Base-by-base conservation (phyloP, 2,888 invertebrate genomes). In the Heteromyza rotundicornis region DNA sequence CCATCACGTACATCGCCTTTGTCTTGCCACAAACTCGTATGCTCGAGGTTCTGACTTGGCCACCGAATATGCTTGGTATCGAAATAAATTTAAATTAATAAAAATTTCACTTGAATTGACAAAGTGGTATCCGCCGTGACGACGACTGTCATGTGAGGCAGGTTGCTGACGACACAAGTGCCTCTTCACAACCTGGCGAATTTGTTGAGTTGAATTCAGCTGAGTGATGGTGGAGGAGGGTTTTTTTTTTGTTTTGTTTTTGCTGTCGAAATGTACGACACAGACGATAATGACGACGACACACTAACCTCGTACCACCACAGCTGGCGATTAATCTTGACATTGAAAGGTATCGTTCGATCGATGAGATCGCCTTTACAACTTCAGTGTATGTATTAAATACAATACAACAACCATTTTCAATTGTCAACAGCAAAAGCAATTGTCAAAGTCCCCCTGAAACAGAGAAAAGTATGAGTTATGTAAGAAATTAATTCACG, bases 51-150 rank as follows among this genome's bases (percentile, higher is more conserved):
- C n/a, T n/a, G n/a, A n/a, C n/a, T n/a, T n/a, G n/a, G n/a, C n/a
- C n/a, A n/a, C n/a, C n/a, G n/a, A n/a, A n/a, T n/a, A n/a, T n/a
- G n/a, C n/a, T n/a, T n/a, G n/a, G n/a, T n/a, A n/a, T 7, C 32
- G 23, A 54, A 68, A 74, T n/a, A n/a, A n/a, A 70, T 68, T 73
- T 73, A 77, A 77, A 77, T 77, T 77, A 77, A 77, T 76, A 77
- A 77, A 77, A 75, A 77, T 76, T 75, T 77, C 75, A 77, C 76
- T 76, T 76, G 78, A 76, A 75, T 75, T 77, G 75, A 72, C 76
- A 77, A 77, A 73, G 76, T 76, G 75, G 71, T 73, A 69, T 71
- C 69, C 73, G 69, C 73, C 76, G 75, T 76, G 78, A 76, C 78
- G 76, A 73, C 69, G 73, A 64, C 17, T 20, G 16, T 19, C 23